Percentiles rank a stretch among this genome's conserved stretches.
Conservation (phyloP, 2,113 vertebrate genomes). For the Laticauda colubrina region DNA sequence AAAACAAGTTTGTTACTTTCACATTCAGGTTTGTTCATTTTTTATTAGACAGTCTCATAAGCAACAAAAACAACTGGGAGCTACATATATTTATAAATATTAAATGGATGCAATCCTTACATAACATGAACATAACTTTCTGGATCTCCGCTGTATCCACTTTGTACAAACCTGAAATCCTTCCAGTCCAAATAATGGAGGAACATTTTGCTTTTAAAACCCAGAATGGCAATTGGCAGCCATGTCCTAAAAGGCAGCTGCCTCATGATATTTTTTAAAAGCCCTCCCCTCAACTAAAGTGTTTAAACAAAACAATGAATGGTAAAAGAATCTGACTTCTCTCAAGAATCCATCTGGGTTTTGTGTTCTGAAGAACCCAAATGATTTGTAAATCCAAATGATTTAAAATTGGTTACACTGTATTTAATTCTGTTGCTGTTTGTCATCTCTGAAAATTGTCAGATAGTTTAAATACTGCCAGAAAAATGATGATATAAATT, state of each 20-base stretch:
- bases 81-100: not conserved
- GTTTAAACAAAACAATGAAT: not conserved
- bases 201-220: not conserved
- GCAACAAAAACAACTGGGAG: not conserved
- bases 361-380: not conserved
- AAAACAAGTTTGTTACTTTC: not conserved
- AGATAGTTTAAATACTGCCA: not conserved
- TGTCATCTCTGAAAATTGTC: not conserved
- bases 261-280: not conserved
- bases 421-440: not conserved
- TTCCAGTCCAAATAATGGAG: not conserved
- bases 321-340: not conserved
- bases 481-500: not conserved
- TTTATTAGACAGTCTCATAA: not conserved
- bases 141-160: not conserved
- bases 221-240: not conserved
- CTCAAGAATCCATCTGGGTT: not conserved
- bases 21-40: not conserved
- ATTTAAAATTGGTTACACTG: not conserved
- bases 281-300: not conserved
- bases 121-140: not conserved
- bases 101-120: not conserved
- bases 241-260: not conserved
- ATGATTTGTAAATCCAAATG: not conserved
- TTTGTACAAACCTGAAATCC: not conserved